phyloP scores from a whole-genome alignment of 2,888 invertebrate genomes.

The Galerucella calmariensis region DNA sequence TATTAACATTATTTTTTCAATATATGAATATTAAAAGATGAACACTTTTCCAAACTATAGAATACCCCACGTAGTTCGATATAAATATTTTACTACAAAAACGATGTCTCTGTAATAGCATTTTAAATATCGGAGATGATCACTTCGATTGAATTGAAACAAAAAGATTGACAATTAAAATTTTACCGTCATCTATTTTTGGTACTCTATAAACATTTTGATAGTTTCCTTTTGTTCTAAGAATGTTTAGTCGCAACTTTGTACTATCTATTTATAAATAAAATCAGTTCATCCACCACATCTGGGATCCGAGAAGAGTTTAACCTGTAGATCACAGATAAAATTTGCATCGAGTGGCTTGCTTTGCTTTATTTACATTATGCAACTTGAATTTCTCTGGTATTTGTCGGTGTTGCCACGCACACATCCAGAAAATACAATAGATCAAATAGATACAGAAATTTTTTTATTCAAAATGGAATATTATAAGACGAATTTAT shows the following conservation, averaged over 20 bases:
- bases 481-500: too few species aligned
- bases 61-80: not conserved
- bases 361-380: slow-evolving; percentile 30
- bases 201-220: slow-evolving; percentile 1
- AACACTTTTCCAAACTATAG: not conserved
- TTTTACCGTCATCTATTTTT: not conserved
- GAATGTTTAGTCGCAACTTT: slow-evolving; percentile 11
- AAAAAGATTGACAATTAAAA: not conserved
- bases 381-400: slow-evolving; percentile 27
- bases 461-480: too few species aligned
- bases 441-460: not conserved
- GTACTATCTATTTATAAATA: slow-evolving; percentile 16
- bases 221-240: slow-evolving; percentile 13
- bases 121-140: not conserved
- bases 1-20: too few species aligned
- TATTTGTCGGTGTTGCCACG: slow-evolving; percentile 21
- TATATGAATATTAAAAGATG: too few species aligned
- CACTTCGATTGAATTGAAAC: not conserved
- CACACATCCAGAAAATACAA: not conserved
- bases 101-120: not conserved
- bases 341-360: slow-evolving; percentile 28
- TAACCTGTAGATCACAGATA: slow-evolving; percentile 36
- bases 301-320: slow-evolving; percentile 27
- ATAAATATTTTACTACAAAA: not conserved
- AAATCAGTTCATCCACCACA: slow-evolving; percentile 22